phyloP scores from a whole-genome alignment of 2,888 invertebrate genomes.

The Chaetoderma sp. region DNA sequence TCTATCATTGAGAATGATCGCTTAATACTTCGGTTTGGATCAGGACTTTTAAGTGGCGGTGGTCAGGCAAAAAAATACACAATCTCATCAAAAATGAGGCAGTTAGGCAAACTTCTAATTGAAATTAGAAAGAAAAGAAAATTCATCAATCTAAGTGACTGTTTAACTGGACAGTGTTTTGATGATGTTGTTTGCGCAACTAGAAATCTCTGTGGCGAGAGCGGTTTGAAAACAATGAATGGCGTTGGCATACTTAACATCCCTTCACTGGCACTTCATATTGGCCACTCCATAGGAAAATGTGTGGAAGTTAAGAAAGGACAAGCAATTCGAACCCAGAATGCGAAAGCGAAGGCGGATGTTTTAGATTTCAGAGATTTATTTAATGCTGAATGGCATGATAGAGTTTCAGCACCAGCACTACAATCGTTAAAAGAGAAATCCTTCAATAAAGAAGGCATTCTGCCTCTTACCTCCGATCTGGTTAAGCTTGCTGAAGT shows the following conservation, averaged over 20 bases:
- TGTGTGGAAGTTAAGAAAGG: neutral
- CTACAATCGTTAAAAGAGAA: neutral
- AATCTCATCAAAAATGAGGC: neutral
- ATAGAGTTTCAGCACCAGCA: neutral
- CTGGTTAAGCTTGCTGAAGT: neutral
- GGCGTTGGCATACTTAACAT: neutral
- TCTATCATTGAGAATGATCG: neutral
- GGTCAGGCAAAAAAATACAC: neutral
- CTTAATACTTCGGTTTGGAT: neutral
- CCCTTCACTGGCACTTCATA: neutral
- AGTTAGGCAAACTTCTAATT: neutral
- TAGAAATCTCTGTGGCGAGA: neutral
- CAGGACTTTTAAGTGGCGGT: neutral
- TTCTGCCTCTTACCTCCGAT: neutral
- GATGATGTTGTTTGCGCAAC: neutral
- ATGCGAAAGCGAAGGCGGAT: neutral
- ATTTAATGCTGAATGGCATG: neutral
- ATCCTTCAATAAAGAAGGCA: neutral
- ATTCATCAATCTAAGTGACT: neutral
- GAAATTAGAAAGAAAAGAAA: neutral
- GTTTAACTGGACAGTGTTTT: neutral
- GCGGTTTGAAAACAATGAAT: neutral
- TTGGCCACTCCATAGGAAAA: neutral
- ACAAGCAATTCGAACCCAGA: neutral
- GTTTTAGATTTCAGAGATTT: neutral